Conservation (phyloP, 2,113 vertebrate genomes). For the Microcebus ravelobensis region DNA sequence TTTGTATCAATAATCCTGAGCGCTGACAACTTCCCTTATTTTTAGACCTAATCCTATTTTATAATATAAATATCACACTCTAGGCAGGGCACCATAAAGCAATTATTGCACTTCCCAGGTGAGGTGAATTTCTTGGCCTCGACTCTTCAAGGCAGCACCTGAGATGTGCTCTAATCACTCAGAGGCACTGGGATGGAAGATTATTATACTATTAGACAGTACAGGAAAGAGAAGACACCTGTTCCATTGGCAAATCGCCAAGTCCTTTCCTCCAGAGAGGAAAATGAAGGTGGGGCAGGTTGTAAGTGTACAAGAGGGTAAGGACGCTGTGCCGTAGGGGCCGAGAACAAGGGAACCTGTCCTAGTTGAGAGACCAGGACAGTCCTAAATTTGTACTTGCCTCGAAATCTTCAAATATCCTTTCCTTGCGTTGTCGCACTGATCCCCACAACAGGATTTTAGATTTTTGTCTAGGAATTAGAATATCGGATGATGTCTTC, state of each 20-base stretch:
- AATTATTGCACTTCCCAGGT: conserved; percentile 77
- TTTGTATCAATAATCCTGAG: conserved; percentile 47
- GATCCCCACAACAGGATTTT: not conserved
- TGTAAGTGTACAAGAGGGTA: not conserved
- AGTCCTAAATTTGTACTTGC: not conserved
- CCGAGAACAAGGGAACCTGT: not conserved
- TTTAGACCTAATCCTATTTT: conserved; percentile 44
- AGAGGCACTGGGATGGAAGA: conserved; percentile 67
- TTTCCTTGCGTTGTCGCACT: not conserved
- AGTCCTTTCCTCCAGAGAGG: conserved; percentile 10
- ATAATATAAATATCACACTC: conserved; percentile 64
- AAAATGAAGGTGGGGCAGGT: not conserved
- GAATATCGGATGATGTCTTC: not conserved
- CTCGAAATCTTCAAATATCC: not conserved
- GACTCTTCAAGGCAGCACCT: conserved; percentile 24
- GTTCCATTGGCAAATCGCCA: not conserved
- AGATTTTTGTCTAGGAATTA: not conserved
- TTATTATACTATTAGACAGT: conserved; percentile 73
- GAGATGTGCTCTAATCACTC: conserved; percentile 73
- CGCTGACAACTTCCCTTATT: conserved; percentile 68
- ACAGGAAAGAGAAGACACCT: conserved; percentile 41
- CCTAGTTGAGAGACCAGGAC: too few species aligned
- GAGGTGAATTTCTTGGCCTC: conserved; percentile 68
- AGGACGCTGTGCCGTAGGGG: fast-evolving
- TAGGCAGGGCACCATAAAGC: conserved; percentile 57